Percentiles rank a stretch among this genome's conserved stretches.
phyloP scores from a whole-genome alignment of 2,113 vertebrate genomes.

The Trochalopteron elliotii region DNA sequence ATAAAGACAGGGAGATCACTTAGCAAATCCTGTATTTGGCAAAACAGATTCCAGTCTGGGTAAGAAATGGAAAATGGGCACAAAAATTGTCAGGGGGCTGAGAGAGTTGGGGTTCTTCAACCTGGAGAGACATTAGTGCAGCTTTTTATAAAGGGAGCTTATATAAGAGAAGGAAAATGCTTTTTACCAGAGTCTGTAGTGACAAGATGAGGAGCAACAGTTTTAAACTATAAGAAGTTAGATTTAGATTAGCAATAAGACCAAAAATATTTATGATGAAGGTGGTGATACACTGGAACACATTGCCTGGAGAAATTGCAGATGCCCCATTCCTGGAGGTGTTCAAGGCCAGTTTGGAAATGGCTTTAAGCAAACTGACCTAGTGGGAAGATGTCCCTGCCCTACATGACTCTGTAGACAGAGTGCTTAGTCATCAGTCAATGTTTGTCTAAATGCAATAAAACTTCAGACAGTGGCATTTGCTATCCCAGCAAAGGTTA shows the following conservation, averaged over 20 bases:
- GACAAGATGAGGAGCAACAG: neutral
- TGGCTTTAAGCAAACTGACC: neutral
- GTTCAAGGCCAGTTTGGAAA: neutral
- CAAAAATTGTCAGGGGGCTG: neutral
- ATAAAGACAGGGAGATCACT: neutral
- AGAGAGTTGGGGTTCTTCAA: neutral
- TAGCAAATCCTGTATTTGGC: neutral
- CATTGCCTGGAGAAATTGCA: neutral
- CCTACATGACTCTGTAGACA: neutral
- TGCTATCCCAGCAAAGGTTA: neutral
- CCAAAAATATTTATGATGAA: neutral
- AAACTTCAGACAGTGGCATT: neutral
- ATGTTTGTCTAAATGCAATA: neutral
- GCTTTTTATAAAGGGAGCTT: neutral
- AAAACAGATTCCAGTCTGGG: neutral
- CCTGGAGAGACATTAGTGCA: neutral
- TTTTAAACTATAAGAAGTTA: neutral
- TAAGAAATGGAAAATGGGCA: neutral
- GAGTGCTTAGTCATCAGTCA: neutral
- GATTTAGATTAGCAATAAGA: neutral
- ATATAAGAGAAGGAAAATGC: neutral
- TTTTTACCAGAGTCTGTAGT: neutral
- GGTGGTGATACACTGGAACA: neutral
- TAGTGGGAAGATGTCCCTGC: neutral
- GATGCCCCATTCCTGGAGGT: neutral